A percentile compares a stretch with the other conserved stretches of the same genome.
phyloP scores from a whole-genome alignment of 2,797 vertebrate genomes.

The Pseudomugil gertrudae region DNA sequence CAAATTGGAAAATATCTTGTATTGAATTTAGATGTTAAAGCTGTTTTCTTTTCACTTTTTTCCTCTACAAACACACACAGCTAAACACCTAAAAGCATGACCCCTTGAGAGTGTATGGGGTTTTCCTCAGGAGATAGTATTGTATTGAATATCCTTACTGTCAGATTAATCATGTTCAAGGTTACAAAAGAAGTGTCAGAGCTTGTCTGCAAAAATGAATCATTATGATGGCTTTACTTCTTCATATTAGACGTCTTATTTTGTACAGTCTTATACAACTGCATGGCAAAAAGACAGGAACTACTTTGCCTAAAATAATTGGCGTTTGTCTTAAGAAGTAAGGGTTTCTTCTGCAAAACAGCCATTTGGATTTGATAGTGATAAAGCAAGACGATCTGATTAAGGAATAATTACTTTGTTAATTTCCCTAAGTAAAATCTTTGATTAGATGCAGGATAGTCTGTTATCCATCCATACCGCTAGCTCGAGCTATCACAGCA shows the following conservation, averaged over 20 bases:
- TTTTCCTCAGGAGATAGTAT: background rate
- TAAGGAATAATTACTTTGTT: slow-evolving; percentile 1
- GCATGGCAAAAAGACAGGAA: background rate
- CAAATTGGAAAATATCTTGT: background rate
- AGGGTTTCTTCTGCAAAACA: background rate
- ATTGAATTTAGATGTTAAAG: background rate
- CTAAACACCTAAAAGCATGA: background rate
- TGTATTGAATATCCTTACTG: background rate
- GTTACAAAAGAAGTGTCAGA: too few species aligned
- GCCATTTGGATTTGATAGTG: background rate
- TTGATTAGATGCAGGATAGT: background rate
- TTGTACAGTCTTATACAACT: too few species aligned
- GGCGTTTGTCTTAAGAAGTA: background rate
- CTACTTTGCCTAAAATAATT: background rate
- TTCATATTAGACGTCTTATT: too few species aligned
- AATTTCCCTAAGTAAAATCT: background rate
- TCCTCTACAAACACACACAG: background rate
- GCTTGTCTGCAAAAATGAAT: too few species aligned
- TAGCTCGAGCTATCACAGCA: too few species aligned
- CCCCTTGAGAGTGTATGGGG: too few species aligned
- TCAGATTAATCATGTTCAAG: too few species aligned
- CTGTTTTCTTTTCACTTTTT: background rate
- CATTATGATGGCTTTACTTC: too few species aligned
- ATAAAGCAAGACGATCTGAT: slow-evolving; percentile 4
- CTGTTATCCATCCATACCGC: too few species aligned